These are phyloP conservation scores for Gymnocephalus cernua DNA, from an alignment of 2,113 vertebrate genomes.

Conservation along the genomic window DNA sequence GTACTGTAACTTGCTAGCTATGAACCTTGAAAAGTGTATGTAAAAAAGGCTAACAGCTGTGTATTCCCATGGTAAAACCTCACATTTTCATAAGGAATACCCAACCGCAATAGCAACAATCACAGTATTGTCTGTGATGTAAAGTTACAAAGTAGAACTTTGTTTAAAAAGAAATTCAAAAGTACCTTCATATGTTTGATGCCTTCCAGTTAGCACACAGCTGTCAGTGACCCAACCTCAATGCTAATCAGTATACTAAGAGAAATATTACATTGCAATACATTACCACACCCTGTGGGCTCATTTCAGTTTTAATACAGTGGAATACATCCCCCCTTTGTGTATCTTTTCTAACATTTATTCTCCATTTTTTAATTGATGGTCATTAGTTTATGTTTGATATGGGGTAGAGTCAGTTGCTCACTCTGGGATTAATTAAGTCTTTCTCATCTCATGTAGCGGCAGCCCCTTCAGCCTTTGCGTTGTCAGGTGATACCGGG, in stretches of 20 bases:
- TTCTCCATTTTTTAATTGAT: background rate
- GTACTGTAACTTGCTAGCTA: background rate
- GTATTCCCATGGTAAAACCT: background rate
- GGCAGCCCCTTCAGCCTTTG: background rate
- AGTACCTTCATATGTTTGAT: background rate
- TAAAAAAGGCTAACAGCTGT: background rate
- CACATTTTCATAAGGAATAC: background rate
- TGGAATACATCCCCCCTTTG: background rate
- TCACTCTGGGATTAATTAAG: constrained; percentile 40
- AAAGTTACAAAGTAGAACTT: no score
- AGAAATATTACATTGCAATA: background rate
- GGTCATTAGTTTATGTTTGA: constrained; percentile 1
- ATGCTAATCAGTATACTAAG: background rate
- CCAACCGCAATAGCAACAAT: background rate
- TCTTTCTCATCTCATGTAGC: constrained; percentile 7
- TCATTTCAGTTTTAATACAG: background rate
- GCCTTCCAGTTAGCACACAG: background rate
- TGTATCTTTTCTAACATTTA: background rate
- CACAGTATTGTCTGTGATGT: no score
- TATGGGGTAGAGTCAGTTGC: background rate
- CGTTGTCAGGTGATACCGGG: background rate
- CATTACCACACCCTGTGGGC: background rate
- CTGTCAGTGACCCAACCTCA: background rate
- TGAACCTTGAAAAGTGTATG: background rate
- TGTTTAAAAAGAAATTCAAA: no score